Percentiles rank a stretch among this genome's conserved stretches.
These are phyloP conservation scores for Bruchidius siliquastri DNA, from an alignment of 2,888 invertebrate genomes.

Conservation along the genomic window DNA sequence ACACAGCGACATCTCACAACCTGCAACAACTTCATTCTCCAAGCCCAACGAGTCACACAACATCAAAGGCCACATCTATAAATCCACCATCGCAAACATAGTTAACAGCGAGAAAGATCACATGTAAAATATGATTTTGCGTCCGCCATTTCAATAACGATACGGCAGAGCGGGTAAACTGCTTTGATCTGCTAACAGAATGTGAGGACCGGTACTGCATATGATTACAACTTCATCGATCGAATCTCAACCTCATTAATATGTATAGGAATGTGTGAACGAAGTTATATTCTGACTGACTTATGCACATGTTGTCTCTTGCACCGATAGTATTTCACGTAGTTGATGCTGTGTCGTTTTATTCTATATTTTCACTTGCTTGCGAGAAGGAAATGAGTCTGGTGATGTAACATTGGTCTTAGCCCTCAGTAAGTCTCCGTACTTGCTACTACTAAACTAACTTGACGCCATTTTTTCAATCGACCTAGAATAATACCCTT, in stretches of 20 bases:
- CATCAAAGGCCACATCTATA: not conserved
- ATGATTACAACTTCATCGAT: conserved; percentile 35
- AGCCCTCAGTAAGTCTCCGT: too few relatives aligned
- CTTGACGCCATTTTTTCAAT: too few relatives aligned
- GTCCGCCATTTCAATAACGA: conserved; percentile 11
- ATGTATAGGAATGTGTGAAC: conserved; percentile 29
- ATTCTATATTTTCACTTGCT: not conserved
- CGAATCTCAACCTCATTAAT: conserved; percentile 31
- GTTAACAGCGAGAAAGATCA: not conserved
- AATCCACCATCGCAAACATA: not conserved
- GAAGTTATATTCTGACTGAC: conserved; percentile 16
- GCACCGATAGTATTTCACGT: conserved; percentile 4
- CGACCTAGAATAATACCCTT: too few relatives aligned
- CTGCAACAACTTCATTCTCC: not conserved
- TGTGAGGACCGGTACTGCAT: conserved; percentile 27
- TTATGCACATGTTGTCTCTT: conserved; percentile 17
- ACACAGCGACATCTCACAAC: too few relatives aligned
- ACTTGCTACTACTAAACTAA: too few relatives aligned
- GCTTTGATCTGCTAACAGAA: conserved; percentile 32
- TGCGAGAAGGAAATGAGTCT: not conserved
- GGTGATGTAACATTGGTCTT: too few relatives aligned
- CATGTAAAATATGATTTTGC: conserved; percentile 6
- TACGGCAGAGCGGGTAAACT: conserved; percentile 15
- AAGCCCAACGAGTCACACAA: not conserved
- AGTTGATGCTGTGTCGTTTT: conserved; percentile 3